phyloP scores from a whole-genome alignment of 1,140 invertebrate genomes.

The Telenomus remus region DNA sequence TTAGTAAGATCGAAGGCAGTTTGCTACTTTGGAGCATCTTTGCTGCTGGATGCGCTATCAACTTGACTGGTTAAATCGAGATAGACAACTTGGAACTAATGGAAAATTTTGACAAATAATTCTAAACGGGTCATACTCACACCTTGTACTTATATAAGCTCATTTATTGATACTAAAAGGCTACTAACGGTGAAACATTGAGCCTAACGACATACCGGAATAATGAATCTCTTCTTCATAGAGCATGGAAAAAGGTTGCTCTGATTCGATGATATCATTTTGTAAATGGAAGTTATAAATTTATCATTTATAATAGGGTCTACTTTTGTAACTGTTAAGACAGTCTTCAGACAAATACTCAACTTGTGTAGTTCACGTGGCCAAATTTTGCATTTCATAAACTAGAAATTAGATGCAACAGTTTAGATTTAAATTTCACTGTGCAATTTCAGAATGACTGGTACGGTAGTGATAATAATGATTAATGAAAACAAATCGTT shows the following conservation, averaged over 20 bases:
- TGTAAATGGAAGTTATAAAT: no score
- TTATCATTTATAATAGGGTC: no score
- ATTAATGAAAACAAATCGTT: not conserved
- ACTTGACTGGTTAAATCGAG: conserved; percentile 68
- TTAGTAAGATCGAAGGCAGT: conserved; percentile 73
- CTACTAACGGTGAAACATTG: no score
- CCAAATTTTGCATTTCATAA: conserved; percentile 9
- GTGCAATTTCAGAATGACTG: conserved; percentile 7
- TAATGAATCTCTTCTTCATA: no score
- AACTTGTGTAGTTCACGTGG: conserved; percentile 10
- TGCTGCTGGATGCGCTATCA: conserved; percentile 76
- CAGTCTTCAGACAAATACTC: conserved; percentile 13
- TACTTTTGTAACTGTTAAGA: no score
- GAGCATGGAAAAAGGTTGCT: no score
- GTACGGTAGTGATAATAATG: conserved; percentile 5
- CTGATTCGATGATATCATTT: no score
- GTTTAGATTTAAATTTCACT: conserved; percentile 12
- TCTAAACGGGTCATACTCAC: not conserved
- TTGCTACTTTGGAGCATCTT: conserved; percentile 77
- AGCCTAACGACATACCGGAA: no score
- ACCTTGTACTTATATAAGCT: not conserved
- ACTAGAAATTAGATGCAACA: not conserved
- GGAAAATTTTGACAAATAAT: conserved; percentile 17
- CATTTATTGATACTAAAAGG: no score
- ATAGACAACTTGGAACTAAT: conserved; percentile 38